Base-by-base conservation (phyloP, 2,113 vertebrate species). In the Procavia capensis region DNA sequence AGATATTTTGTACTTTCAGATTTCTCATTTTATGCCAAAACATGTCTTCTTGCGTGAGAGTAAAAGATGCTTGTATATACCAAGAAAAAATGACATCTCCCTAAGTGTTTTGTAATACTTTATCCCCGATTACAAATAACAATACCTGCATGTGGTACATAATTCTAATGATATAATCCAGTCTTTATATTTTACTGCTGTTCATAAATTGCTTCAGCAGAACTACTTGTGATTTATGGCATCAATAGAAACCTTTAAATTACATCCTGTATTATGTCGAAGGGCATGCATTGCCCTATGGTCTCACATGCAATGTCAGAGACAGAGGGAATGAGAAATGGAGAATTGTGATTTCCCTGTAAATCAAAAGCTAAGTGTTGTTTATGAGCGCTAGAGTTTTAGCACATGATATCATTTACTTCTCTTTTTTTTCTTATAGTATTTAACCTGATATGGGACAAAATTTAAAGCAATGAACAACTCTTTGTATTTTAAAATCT, bases 141-240 rank as follows among this genome's bases (percentile, higher is more conserved):
- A 97, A 97, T 98, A 98, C 45, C 82, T 88, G 34, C 94, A 98
- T 91, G 95, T 85, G 86, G 85, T 97, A 85, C 90, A 95, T 96
- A 93, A 98, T 97, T 98, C 97, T 97, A 98, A 98, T 97, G 97
- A 97, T 97, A 96, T 93, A 98, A 98, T 98, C 97, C 97, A 98
- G 97, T 97, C 98, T 98, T 97, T 96, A 97, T 59, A 85, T 98
- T 99, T 99, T 98, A 98, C 96, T 98, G 92, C 97, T 95, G 97
- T 98, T 98, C 98, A 98, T 98, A 98, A 98, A 98, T 95, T 97
- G 97, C 97, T 97, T 96, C 97, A 97, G 98, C 97, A 98, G 97
- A 95, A 97, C 95, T 97, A 97, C 94, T 97, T 97, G 94, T 98
- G 98, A 98, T 98, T 98, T 99, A 98, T 94, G 94, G 64, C 96